Conservation (phyloP, 2,113 vertebrate genomes). For the Gopherus flavomarginatus region DNA sequence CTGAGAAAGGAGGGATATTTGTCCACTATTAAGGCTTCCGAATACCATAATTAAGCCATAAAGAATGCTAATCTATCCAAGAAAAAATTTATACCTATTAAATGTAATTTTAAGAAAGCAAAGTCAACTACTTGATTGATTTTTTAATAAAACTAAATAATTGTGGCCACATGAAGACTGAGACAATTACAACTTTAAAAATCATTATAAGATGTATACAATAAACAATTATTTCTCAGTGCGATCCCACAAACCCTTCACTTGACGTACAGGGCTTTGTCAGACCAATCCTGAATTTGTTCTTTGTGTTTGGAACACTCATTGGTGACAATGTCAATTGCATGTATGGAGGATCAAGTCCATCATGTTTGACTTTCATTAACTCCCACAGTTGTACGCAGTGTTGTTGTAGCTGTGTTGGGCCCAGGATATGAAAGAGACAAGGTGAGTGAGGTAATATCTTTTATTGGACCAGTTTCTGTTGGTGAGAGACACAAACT, state of each 20-base stretch:
- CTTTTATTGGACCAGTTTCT: neutral
- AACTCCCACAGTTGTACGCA: neutral
- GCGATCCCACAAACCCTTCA: conserved; percentile 51
- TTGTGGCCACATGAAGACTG: conserved; percentile 37
- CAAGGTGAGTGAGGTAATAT: neutral
- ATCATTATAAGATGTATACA: conserved; percentile 53
- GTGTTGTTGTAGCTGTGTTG: neutral
- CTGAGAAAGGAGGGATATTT: neutral
- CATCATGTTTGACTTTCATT: neutral
- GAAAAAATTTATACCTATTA: conserved; percentile 62
- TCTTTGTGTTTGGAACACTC: conserved; percentile 24
- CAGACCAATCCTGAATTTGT: neutral
- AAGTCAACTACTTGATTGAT: conserved; percentile 31
- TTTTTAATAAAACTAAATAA: conserved; percentile 61
- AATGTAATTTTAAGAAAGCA: conserved; percentile 58
- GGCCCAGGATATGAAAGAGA: neutral
- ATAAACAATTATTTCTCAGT: conserved; percentile 74
- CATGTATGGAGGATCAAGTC: neutral
- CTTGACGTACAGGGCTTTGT: conserved; percentile 12
- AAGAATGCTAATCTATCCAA: conserved; percentile 66
- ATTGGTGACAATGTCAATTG: neutral
- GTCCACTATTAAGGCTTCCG: neutral
- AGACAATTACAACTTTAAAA: conserved; percentile 41
- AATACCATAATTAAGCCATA: conserved; percentile 64
- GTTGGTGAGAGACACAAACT: neutral